Base-by-base conservation (phyloP, 2,888 invertebrate species). In the Pediacus dermestoides region DNA sequence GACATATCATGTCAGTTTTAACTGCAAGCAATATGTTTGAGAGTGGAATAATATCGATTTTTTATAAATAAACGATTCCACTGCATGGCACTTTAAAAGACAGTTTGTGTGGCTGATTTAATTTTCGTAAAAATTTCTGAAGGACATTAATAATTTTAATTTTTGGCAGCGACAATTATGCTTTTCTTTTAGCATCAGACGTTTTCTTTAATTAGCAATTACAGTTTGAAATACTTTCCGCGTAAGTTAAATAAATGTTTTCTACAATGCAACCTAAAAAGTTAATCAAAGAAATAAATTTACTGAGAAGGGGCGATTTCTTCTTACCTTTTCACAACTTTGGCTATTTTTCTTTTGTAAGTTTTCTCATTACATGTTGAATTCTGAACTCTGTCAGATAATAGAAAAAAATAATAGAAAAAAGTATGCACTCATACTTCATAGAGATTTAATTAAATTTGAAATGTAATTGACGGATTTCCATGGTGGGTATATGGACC, bases 271-370 rank as follows among this genome's bases (percentile, higher is more conserved):
- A 41, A 40, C 47, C 46, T 42, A 60, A 58, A 55, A 58, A 58
- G 57, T 60, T 61, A 61, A 61, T 61, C 59, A 61, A 59, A 58
- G 58, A 60, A 61, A 61, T 61, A 60, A 60, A 60, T 61, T 60
- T 55, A 46, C 49, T 53, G 55, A 42, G 37, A 54, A 48, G 50
- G 42, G 54, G 42, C 53, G 55, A 53, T 48, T 50, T 52, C 55
- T 55, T 52, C 48, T 53, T 53, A 58, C 59, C 60, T 60, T 60
- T 58, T 52, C 55, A 48, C 47, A 59, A 60, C 58, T 61, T 60
- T 51, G 47, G 55, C 58, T 52, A 58, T 60, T 60, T 60, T 61
- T 60, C 59, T 61, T 60, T 54, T 48, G 48, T 42, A 60, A 61
- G 58, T 61, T 61, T 61, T 61, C 60, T 59, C 61, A 61, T 61